Percentiles rank a stretch among this genome's conserved stretches.
Evolutionary conservation across 2,113 vertebrate genomes (phyloP).

Genomic region (Peromyscus maniculatus): DNA sequence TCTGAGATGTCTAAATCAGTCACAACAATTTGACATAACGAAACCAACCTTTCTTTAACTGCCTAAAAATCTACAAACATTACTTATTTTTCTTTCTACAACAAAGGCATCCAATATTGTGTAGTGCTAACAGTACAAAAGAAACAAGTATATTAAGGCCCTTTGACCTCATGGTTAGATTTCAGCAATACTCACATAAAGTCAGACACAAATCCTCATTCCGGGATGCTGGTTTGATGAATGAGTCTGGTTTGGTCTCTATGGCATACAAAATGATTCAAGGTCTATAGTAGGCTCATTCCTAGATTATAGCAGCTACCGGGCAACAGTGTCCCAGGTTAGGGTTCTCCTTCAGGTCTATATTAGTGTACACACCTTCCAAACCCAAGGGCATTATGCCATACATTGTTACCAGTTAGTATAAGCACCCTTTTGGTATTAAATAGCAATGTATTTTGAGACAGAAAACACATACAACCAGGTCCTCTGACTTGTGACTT

Average conservation of each 20-base stretch:
- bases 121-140: not conserved
- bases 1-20: slow-evolving; percentile 22
- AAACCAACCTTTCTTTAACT: slow-evolving; percentile 14
- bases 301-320: not conserved
- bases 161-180: not conserved
- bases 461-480: slow-evolving; percentile 15
- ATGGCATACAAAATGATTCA: slow-evolving; percentile 10
- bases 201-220: not conserved
- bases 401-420: slow-evolving; percentile 37
- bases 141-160: not conserved
- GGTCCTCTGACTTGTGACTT: slow-evolving; percentile 54
- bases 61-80: slow-evolving; percentile 11
- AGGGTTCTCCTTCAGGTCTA: not conserved
- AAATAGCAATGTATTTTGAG: not conserved
- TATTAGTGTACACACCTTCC: slow-evolving; percentile 24
- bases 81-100: not conserved
- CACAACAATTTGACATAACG: not conserved
- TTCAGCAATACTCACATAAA: not conserved
- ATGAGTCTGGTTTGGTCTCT: not conserved
- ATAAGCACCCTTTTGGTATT: not conserved
- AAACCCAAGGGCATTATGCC: slow-evolving; percentile 39
- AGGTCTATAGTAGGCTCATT: not conserved
- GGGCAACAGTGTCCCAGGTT: not conserved
- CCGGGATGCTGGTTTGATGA: not conserved
- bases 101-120: not conserved